Evolutionary conservation across 2,113 vertebrate species (phyloP).

Genomic region (Phylloscopus whistleri): DNA sequence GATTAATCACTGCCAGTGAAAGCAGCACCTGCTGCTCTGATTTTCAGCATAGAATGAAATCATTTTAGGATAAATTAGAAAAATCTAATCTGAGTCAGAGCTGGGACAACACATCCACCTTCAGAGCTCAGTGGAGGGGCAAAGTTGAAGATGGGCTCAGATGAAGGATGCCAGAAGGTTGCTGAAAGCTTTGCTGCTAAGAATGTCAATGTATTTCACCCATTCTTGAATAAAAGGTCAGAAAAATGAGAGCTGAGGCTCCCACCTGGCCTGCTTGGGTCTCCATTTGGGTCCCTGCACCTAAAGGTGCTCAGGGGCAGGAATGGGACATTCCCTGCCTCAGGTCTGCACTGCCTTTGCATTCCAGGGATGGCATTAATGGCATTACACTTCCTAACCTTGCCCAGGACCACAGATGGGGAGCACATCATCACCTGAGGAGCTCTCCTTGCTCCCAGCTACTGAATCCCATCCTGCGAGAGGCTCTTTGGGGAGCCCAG

Average conservation of each 20-base stretch:
- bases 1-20: background rate
- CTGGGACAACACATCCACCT: background rate
- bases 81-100: background rate
- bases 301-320: background rate
- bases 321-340: background rate
- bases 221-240: background rate
- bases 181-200: background rate
- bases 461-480: fast-evolving
- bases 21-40: background rate
- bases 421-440: background rate
- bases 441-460: background rate
- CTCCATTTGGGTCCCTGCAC: background rate
- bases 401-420: fast-evolving
- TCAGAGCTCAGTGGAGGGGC: background rate
- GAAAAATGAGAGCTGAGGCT: background rate
- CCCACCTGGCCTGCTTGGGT: background rate
- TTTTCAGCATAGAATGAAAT: background rate
- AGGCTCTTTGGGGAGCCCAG: background rate
- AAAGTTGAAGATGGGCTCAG: background rate
- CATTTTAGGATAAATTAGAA: background rate
- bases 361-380: background rate
- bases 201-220: background rate
- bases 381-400: no score
- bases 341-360: background rate
- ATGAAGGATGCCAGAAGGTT: background rate